phyloP scores from a whole-genome alignment of 2,888 invertebrate genomes.

The Hydrotaea cyrtoneurina region DNA sequence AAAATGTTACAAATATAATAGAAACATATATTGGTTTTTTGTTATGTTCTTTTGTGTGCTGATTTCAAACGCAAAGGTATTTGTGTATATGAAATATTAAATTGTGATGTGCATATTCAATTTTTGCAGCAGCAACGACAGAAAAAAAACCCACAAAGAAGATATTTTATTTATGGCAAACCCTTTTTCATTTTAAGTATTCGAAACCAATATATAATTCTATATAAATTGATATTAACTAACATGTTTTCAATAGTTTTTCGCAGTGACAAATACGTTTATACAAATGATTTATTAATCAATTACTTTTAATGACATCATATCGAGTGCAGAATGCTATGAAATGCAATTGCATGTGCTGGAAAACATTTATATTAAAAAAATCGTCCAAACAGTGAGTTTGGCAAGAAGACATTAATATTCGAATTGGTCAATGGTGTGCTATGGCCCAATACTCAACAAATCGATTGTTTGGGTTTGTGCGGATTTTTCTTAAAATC shows the following conservation, averaged over 20 bases:
- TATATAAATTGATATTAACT: conserved; percentile 17
- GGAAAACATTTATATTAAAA: not conserved
- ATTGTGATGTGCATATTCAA: conserved; percentile 19
- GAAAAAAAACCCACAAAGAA: not conserved
- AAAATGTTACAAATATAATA: too few relatives aligned
- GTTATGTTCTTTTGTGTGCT: not conserved
- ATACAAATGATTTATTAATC: conserved; percentile 47
- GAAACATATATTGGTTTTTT: too few relatives aligned
- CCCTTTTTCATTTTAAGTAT: conserved; percentile 6
- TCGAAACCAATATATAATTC: conserved; percentile 27
- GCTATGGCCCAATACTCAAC: too few relatives aligned
- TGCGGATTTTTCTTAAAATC: too few relatives aligned
- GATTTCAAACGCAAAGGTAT: not conserved
- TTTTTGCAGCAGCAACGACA: not conserved
- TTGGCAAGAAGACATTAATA: too few relatives aligned
- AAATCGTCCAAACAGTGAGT: too few relatives aligned
- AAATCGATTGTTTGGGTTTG: too few relatives aligned
- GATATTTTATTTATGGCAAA: not conserved
- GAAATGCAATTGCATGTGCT: not conserved
- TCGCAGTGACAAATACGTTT: conserved; percentile 19
- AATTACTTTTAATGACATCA: conserved; percentile 22
- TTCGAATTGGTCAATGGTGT: too few relatives aligned
- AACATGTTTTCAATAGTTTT: conserved; percentile 18
- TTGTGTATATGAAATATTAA: conserved; percentile 21
- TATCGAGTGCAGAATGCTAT: not conserved